Base-by-base conservation (phyloP, 1,140 invertebrate species). In the Trissolcus basalis region DNA sequence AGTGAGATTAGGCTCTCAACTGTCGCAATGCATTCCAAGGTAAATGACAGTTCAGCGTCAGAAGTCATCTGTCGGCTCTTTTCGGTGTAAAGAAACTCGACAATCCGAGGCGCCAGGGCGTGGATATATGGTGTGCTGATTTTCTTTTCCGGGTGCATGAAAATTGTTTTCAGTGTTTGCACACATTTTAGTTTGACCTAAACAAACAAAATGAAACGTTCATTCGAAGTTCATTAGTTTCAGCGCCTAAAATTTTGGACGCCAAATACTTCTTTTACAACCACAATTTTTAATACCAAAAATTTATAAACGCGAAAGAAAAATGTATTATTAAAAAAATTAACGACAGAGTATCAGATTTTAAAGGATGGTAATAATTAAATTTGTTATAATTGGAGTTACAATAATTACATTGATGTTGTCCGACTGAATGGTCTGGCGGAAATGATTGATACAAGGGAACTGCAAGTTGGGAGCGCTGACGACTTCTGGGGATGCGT, bases 401-500 rank as follows among this genome's bases (percentile, higher is more conserved):
- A 3, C 19, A 27, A 47, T 32, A 53, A 8, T 89, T 86, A 96
- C 95, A 82, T 92, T 87, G 36, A 92, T 88, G 84, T 93, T 92
- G 7, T 91, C 85, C 11, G 92, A 94, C 81, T 96, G 93, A 69
- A 98, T 91, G 78, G 95, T 94, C 75, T 96, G 94, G 49, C 95
- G 91, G 83, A 98, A 97, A 75, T 98, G 93, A 89, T 98, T 97
- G 72, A 98, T 95, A 81, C 95, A 96, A 1, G 96, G 96, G 89
- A 96, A 96, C 83, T 96, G 94, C 27, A 99, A 86, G 80, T 95
- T 94, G 1, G 94, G 93, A 7, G 93, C 92, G 35, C 91, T 89
- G 8, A 94, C 92, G 8, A 97, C 93, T 65, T 93, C 90, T 4
- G 93, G 90, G 0, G 94, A 93, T 9, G 94, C 93, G 79, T 95